Percentiles rank a stretch among this genome's conserved stretches.
Conservation (phyloP, 2,113 vertebrate genomes). For the Perca fluviatilis region DNA sequence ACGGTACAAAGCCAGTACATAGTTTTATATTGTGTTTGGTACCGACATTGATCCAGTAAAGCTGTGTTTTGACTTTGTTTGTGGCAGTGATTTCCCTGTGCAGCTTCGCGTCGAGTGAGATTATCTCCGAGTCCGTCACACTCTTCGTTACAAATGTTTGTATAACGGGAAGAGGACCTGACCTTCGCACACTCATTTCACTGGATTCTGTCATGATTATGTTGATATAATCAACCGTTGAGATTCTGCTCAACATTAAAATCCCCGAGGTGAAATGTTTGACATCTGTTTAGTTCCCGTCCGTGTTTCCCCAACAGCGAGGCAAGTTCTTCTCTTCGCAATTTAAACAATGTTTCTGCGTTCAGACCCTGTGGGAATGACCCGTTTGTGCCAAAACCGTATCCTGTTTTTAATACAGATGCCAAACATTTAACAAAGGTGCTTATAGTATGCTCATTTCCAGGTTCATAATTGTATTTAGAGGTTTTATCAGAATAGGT, state of each 20-base stretch:
- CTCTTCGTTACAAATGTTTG: conserved; percentile 48
- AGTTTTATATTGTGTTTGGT: not conserved
- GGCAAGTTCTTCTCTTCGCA: conserved; percentile 32
- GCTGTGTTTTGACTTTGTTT: not conserved
- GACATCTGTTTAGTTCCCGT: conserved; percentile 50
- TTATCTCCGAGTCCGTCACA: not conserved
- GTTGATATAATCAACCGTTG: conserved; percentile 38
- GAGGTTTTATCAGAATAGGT: too few species aligned
- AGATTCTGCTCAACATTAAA: conserved; percentile 12
- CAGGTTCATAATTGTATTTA: too few species aligned
- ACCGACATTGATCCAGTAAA: not conserved
- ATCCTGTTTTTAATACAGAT: not conserved
- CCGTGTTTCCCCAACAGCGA: conserved; percentile 36
- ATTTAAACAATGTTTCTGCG: conserved; percentile 1
- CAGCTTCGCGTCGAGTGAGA: not conserved
- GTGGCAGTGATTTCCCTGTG: not conserved
- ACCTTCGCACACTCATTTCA: conserved; percentile 36
- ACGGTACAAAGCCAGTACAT: not conserved
- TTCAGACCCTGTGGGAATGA: not conserved
- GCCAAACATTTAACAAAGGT: not conserved
- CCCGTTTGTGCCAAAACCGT: not conserved
- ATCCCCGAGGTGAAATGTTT: conserved; percentile 32
- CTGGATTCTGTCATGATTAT: conserved; percentile 39
- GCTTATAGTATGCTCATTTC: too few species aligned
- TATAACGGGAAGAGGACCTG: conserved; percentile 17